Conservation (phyloP, 2,888 invertebrate genomes). For the Nymphalis c-album region DNA sequence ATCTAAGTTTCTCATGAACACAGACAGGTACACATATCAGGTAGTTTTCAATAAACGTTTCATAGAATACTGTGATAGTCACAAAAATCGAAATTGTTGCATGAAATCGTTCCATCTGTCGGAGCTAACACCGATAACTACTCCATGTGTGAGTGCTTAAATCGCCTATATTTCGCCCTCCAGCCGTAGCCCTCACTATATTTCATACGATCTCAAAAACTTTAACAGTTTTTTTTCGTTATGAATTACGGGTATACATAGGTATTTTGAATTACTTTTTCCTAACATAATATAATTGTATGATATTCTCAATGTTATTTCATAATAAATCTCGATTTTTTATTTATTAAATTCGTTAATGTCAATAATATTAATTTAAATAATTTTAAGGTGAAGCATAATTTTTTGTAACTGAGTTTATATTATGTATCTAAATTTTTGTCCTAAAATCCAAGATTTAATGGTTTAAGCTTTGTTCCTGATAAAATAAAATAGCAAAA, state of each 20-base stretch:
- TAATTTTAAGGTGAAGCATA: too few relatives aligned
- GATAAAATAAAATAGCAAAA: conserved; percentile 18
- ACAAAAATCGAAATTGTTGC: neutral
- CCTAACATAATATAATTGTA: neutral
- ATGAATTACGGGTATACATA: conserved; percentile 42
- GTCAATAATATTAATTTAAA: too few relatives aligned
- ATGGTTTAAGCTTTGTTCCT: neutral
- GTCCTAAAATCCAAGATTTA: neutral
- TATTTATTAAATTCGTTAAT: too few relatives aligned
- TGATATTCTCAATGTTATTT: too few relatives aligned
- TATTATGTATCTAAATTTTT: too few relatives aligned
- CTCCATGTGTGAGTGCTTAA: conserved; percentile 1
- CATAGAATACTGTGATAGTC: neutral
- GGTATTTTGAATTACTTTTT: conserved; percentile 36
- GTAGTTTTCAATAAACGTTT: neutral
- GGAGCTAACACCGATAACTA: conserved; percentile 8
- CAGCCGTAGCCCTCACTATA: conserved; percentile 1
- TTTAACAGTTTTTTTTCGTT: conserved; percentile 32
- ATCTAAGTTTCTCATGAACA: too few relatives aligned
- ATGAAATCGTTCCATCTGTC: conserved; percentile 8
- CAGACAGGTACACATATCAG: too few relatives aligned
- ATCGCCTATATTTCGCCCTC: conserved; percentile 5
- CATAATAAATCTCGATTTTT: too few relatives aligned
- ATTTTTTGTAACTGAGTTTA: too few relatives aligned
- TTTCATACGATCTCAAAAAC: conserved; percentile 1